These are phyloP conservation scores for Pseudorhombus dupliciocellatus DNA, from an alignment of 2,113 vertebrate species.

Conservation along the genomic window DNA sequence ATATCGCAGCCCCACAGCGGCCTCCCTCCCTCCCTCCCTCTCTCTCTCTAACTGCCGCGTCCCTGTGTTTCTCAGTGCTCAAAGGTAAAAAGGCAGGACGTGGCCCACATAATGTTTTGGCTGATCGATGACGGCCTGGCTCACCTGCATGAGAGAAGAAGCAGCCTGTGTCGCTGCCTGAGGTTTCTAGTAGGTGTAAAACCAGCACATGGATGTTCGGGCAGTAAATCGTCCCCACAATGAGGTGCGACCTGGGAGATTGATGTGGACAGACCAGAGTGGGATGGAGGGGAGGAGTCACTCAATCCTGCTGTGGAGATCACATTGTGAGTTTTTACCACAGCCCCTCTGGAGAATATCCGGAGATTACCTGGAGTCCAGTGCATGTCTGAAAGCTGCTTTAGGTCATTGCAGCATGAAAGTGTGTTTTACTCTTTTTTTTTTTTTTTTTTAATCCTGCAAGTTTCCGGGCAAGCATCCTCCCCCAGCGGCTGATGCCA, in stretches of 20 bases:
- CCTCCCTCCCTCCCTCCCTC: not conserved
- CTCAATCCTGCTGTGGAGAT: not conserved
- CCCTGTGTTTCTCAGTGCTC: slow-evolving; percentile 45
- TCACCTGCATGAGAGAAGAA: slow-evolving; percentile 14
- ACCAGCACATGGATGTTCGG: slow-evolving; percentile 22
- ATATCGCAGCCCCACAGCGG: slow-evolving; percentile 15
- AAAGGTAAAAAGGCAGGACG: slow-evolving; percentile 33
- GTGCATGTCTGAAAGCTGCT: no score
- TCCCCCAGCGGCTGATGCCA: not conserved
- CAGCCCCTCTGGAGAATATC: no score
- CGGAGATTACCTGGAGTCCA: no score
- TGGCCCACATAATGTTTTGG: slow-evolving; percentile 46
- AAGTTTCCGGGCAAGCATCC: slow-evolving; percentile 36
- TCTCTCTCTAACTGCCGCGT: slow-evolving; percentile 1
- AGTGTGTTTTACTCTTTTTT: not conserved
- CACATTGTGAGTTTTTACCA: not conserved
- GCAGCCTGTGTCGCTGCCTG: slow-evolving; percentile 22
- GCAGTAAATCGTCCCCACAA: slow-evolving; percentile 45
- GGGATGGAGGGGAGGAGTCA: not conserved
- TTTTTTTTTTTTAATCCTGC: not conserved
- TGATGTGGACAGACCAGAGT: slow-evolving; percentile 7
- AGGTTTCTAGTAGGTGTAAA: slow-evolving; percentile 32
- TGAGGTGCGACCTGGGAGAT: slow-evolving; percentile 22
- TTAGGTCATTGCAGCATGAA: slow-evolving; percentile 11
- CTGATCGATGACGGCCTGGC: slow-evolving; percentile 51